Evolutionary conservation across 1,140 invertebrate species (phyloP), one percentile per base, ranked within the genome.

Genomic region (Glossosoma conforme): DNA sequence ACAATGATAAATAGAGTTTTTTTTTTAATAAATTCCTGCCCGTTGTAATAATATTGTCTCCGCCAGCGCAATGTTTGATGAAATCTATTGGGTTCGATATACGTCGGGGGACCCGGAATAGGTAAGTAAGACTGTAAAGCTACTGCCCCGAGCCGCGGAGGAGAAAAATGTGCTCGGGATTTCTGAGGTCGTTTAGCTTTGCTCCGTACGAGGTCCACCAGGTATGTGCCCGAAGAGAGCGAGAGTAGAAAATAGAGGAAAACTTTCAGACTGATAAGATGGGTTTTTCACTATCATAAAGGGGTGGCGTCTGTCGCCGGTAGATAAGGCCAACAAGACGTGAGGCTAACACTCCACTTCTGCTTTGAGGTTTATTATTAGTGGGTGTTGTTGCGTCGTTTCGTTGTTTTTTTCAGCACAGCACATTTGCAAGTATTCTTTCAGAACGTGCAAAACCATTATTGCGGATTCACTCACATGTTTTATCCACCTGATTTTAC

Each of bases 91-190:
- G 52, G 32, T 50, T 50, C 41, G 24, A 35, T 30, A 47, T 50
- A 54, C 36, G n/a, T 13, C 14, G 22, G 43, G 48, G 28, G 37
- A 19, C 25, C 28, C 32, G 37, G 54, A 52, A 53, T 58, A 58
- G 56, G 56, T 58, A 58, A 58, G 56, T 53, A 54, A 54, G 56
- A 53, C 45, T 41, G 32, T 21, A 58, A 58, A 58, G 56, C 56
- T 54, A 58, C 46, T 58, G 51, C 51, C 51, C 42, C 51, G 42
- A 50, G 47, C 50, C 50, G 51, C 54, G 54, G 50, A 58, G 41
- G 51, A 54, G 56, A 58, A 58, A 54, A 58, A 58, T 58, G 56
- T 54, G 56, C 51, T 58, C 51, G 52, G 55, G 56, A 58, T 58
- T 54, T 58, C 56, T 51, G 37, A 52, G 56, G 46, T 58, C 56